phyloP scores from a whole-genome alignment of 2,797 vertebrate genomes.

The Choloepus didactylus region DNA sequence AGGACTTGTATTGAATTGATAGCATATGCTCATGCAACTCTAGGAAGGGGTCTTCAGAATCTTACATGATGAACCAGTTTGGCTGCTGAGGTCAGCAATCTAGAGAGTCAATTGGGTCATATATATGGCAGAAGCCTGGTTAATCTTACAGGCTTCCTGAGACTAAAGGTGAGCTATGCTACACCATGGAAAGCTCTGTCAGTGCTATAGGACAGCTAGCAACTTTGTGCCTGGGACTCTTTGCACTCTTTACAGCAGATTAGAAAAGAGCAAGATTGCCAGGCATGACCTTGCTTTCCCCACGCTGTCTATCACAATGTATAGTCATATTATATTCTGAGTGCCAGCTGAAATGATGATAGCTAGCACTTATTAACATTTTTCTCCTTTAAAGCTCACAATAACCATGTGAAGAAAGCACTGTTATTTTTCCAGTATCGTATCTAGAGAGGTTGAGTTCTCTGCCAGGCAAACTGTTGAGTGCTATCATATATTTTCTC shows the following conservation, averaged over 20 bases:
- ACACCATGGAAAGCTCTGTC: background rate
- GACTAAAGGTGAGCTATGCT: background rate
- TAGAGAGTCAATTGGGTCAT: background rate
- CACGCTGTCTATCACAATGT: background rate
- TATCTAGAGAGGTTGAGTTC: too few species aligned
- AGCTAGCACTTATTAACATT: too few species aligned
- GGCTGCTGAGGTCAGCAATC: background rate
- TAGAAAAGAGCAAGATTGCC: background rate
- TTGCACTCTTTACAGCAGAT: background rate
- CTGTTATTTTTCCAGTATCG: too few species aligned
- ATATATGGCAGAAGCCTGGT: background rate
- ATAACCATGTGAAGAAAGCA: too few species aligned
- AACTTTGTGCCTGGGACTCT: background rate
- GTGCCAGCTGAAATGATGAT: background rate
- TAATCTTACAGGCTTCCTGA: background rate
- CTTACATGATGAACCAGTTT: background rate
- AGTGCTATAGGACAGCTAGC: background rate
- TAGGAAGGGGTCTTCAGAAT: constrained; percentile 7
- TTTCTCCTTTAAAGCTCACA: too few species aligned
- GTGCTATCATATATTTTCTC: too few species aligned
- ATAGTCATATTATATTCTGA: background rate
- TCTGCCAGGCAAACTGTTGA: too few species aligned
- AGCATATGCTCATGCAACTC: background rate
- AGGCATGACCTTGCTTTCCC: background rate
- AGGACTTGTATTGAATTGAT: constrained; percentile 10